Conservation (phyloP, 2,797 vertebrate genomes). For the Tokudaia tokunoshimensis region DNA sequence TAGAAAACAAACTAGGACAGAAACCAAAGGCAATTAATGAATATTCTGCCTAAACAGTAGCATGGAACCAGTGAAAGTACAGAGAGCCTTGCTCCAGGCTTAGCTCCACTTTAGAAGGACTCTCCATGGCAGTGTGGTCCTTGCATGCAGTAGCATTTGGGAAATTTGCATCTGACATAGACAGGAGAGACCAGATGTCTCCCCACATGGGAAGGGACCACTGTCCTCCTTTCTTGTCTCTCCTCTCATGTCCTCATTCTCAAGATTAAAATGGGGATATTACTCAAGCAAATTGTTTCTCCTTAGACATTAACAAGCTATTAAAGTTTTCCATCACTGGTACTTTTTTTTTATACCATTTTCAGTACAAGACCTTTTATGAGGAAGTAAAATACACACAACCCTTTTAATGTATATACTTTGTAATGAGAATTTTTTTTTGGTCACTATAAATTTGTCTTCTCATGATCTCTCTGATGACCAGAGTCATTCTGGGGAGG, state of each 20-base stretch:
- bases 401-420: slow-evolving; percentile 40
- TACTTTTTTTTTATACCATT: slow-evolving; percentile 66
- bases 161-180: not conserved
- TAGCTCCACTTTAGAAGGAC: fast-evolving
- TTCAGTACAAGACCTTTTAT: slow-evolving; percentile 71
- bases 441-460: slow-evolving; percentile 54
- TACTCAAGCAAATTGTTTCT: slow-evolving; percentile 15
- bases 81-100: not conserved
- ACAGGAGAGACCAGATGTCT: not conserved
- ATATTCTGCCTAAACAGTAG: not conserved
- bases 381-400: slow-evolving; percentile 42
- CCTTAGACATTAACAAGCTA: slow-evolving; percentile 6
- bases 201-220: not conserved
- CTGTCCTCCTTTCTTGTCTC: not conserved
- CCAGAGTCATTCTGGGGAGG: not conserved
- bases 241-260: not conserved
- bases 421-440: slow-evolving; percentile 51
- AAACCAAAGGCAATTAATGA: not conserved
- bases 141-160: fast-evolving
- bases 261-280: slow-evolving; percentile 58
- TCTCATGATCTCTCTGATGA: not conserved
- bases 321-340: slow-evolving; percentile 30
- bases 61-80: fast-evolving
- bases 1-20: not conserved
- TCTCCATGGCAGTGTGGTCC: fast-evolving